Evolutionary conservation across 2,888 invertebrate species (phyloP).

Genomic region (Pterostichus niger): DNA sequence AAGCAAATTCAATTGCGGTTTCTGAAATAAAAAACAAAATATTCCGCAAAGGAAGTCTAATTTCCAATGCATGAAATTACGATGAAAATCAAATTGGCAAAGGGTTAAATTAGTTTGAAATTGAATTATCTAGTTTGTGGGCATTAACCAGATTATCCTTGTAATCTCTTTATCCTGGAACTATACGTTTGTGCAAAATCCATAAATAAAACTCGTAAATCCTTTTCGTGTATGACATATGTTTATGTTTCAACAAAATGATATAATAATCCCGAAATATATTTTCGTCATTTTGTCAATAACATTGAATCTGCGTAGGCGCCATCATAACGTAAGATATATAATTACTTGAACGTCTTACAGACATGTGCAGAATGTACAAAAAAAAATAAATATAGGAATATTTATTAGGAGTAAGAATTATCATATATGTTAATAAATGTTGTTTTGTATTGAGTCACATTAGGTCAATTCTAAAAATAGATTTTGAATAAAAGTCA

Average conservation of each 20-base stretch:
- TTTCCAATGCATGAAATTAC: too few relatives aligned
- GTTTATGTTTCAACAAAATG: conserved; percentile 2
- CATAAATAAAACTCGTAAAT: neutral
- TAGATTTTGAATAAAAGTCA: conserved; percentile 23
- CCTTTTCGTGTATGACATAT: neutral
- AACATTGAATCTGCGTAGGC: conserved; percentile 34
- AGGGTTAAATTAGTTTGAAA: too few relatives aligned
- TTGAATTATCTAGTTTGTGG: too few relatives aligned
- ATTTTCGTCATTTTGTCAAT: conserved; percentile 53
- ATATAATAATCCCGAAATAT: conserved; percentile 47
- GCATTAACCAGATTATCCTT: too few relatives aligned
- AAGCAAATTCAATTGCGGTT: too few relatives aligned
- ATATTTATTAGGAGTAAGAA: conserved; percentile 42
- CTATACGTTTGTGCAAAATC: too few relatives aligned
- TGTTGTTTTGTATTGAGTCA: conserved; percentile 32
- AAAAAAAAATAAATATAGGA: conserved; percentile 33
- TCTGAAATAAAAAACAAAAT: too few relatives aligned
- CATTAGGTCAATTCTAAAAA: conserved; percentile 55
- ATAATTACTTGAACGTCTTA: neutral
- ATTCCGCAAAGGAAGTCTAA: too few relatives aligned
- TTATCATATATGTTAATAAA: conserved; percentile 51
- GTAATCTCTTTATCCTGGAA: too few relatives aligned
- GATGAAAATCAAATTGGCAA: too few relatives aligned
- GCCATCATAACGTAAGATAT: conserved; percentile 32
- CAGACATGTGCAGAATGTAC: conserved; percentile 32